Evolutionary conservation across 1,140 invertebrate species (phyloP).

Genomic region (Cotesia glomerata): DNA sequence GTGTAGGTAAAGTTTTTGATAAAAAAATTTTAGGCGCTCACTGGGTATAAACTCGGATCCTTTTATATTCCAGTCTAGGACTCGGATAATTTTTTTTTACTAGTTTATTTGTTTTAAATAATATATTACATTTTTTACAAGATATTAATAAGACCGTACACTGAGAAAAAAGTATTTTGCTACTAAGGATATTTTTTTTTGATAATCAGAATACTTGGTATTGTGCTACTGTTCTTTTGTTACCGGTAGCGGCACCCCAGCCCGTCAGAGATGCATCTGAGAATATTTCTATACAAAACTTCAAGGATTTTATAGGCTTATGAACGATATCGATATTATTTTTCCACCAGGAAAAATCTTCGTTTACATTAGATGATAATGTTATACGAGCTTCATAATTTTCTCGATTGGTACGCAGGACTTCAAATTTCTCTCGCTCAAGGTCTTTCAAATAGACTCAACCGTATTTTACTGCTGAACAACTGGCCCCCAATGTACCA

Average conservation of each 20-base stretch:
- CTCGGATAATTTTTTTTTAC: too few relatives aligned
- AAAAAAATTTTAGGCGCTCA: too few relatives aligned
- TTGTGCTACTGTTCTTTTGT: not conserved
- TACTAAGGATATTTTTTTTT: too few relatives aligned
- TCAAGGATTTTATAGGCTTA: not conserved
- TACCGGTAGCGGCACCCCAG: not conserved
- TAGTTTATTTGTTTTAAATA: too few relatives aligned
- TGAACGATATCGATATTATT: not conserved
- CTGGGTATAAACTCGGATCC: too few relatives aligned
- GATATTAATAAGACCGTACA: too few relatives aligned
- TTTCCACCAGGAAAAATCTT: constrained; percentile 11
- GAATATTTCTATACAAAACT: not conserved
- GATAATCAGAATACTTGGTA: too few relatives aligned
- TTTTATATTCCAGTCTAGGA: too few relatives aligned
- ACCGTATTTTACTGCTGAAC: not conserved
- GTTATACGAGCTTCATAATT: not conserved
- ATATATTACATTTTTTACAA: too few relatives aligned
- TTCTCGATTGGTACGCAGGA: not conserved
- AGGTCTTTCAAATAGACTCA: constrained; percentile 4
- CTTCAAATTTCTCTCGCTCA: constrained; percentile 2
- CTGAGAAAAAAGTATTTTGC: too few relatives aligned
- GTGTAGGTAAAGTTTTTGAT: too few relatives aligned
- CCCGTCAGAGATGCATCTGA: constrained; percentile 8
- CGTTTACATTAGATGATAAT: not conserved
- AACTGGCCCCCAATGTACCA: not conserved